Base-by-base conservation (phyloP, 1,140 invertebrate genomes). In the Potamilus streckersoni region DNA sequence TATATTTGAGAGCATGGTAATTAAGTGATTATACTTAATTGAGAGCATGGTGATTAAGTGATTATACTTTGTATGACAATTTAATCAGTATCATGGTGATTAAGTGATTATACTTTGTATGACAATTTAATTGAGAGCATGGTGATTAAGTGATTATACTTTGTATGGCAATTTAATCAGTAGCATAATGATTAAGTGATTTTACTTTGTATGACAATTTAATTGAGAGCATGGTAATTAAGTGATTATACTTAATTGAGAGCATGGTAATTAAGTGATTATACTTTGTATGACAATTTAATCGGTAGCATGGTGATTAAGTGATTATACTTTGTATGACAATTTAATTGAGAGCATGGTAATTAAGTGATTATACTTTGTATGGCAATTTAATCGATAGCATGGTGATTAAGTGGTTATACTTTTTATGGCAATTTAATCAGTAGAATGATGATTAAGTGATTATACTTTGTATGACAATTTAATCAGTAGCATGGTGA, bases 21-120 rank as follows among this genome's bases (percentile, higher is more conserved):
- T 38, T 38, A 38, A 38, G 38, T 38, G 38, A 38, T 70, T 71
- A n/a, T 61, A 71, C 31, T 27, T 67, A 67, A 76, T 64, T 13
- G 72, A 74, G n/a, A 11, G 6, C 38, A 49, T 49, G 38, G 38
- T 49, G 11, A 8, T 38, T 38, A 38, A 38, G 38, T 38, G 38
- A 38, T 70, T 71, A n/a, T 61, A 71, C 31, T 27, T 67, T 78
- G 62, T 16, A 66, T 58, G n/a, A 23, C 63, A 67, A 76, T 64
- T 13, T 49, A 49, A 8, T 49, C 11, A 49, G 0, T 49, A 11
- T 0, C 38, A 49, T 49, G 38, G 38, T 49, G 11, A 8, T 38
- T 38, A 38, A 38, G 38, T 38, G 38, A 38, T 70, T 71, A n/a
- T 61, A 71, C 31, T 27, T 67, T 78, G 62, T 16, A 66, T 58